phyloP scores from a whole-genome alignment of 2,888 invertebrate genomes.

The Protonemura montana region DNA sequence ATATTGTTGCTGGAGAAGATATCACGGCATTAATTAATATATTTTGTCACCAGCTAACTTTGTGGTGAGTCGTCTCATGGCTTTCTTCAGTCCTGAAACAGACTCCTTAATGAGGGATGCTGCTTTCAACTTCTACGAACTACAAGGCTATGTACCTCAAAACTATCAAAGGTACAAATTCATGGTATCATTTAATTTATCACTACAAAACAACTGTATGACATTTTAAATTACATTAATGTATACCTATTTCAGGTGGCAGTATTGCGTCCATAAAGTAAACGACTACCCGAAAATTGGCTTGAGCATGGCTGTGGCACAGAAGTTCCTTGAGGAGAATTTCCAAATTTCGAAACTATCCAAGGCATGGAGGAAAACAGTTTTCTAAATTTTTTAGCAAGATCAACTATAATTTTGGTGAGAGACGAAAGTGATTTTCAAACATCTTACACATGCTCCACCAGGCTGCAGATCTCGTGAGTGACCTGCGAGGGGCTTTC shows the following conservation, averaged over 20 bases:
- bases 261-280: constrained; percentile 58
- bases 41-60: constrained; percentile 56
- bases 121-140: constrained; percentile 55
- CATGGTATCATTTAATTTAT: too few species aligned
- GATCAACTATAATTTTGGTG: neutral
- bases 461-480: constrained; percentile 56
- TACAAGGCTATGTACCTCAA: constrained; percentile 50
- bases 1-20: too few species aligned
- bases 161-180: constrained; percentile 47
- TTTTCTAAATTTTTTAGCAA: too few species aligned
- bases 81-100: constrained; percentile 57
- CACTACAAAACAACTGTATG: neutral
- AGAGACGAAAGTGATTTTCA: neutral
- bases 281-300: constrained; percentile 55
- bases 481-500: constrained; percentile 60
- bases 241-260: constrained; percentile 56
- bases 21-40: too few species aligned
- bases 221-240: neutral
- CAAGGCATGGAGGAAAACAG: constrained; percentile 55
- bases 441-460: neutral
- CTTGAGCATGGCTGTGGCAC: constrained; percentile 57
- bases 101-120: constrained; percentile 54
- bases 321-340: constrained; percentile 56
- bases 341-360: constrained; percentile 55
- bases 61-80: constrained; percentile 56